These are phyloP conservation scores for Scaptomyza polygonia DNA, from an alignment of 2,888 invertebrate species.

Conservation along the genomic window DNA sequence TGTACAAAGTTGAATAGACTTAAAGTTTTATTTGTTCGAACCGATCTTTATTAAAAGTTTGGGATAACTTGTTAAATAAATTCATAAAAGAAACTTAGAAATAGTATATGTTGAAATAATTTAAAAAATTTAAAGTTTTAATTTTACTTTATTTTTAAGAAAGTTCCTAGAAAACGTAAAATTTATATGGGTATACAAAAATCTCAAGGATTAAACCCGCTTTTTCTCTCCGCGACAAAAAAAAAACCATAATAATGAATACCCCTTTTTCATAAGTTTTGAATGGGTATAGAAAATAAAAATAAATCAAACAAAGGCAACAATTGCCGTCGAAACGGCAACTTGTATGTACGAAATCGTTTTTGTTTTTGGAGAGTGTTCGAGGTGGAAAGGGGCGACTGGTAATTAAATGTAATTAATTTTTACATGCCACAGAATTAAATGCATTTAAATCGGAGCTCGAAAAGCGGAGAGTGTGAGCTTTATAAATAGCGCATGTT, in stretches of 20 bases:
- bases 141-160: too few species aligned
- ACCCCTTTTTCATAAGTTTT: neutral
- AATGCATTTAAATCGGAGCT: constrained; percentile 75
- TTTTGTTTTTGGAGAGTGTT: neutral
- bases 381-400: constrained; percentile 5
- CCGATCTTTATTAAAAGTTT: too few species aligned
- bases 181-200: too few species aligned
- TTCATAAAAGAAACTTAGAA: too few species aligned
- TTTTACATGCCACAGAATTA: constrained; percentile 74
- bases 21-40: neutral
- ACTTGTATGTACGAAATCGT: constrained; percentile 32
- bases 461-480: constrained; percentile 68
- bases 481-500: constrained; percentile 67
- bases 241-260: neutral
- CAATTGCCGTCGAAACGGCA: constrained; percentile 57
- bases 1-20: neutral
- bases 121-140: too few species aligned
- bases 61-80: too few species aligned
- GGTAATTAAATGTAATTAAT: constrained; percentile 81
- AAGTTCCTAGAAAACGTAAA: too few species aligned
- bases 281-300: constrained; percentile 14
- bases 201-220: too few species aligned
- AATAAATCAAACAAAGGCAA: constrained; percentile 19
- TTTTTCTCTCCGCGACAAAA: too few species aligned
- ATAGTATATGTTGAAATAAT: too few species aligned